Percentiles rank a stretch among this genome's conserved stretches.
phyloP scores from a whole-genome alignment of 2,113 vertebrate genomes.

The Felis chaus region DNA sequence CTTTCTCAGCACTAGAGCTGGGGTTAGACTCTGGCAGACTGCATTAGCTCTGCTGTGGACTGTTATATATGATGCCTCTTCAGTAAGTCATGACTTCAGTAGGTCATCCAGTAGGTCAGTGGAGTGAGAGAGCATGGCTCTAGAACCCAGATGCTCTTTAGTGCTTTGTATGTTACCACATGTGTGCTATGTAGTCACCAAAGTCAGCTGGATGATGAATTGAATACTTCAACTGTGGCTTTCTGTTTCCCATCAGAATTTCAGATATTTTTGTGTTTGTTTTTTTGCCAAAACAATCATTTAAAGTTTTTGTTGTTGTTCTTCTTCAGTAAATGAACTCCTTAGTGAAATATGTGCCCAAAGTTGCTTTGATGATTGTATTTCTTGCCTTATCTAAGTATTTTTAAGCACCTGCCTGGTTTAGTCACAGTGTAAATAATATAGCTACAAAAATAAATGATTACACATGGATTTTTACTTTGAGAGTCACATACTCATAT shows the following conservation, averaged over 20 bases:
- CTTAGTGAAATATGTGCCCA: not conserved
- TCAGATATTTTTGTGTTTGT: not conserved
- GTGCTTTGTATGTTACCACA: not conserved
- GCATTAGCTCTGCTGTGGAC: not conserved
- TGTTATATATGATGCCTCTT: not conserved
- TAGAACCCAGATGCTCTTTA: not conserved
- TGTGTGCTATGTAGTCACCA: not conserved
- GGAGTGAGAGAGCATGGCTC: not conserved
- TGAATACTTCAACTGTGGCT: not conserved
- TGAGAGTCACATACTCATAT: not conserved
- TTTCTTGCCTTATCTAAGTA: not conserved
- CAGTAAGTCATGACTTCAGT: not conserved
- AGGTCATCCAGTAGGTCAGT: not conserved
- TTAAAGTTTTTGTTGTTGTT: not conserved
- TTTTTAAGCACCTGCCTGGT: not conserved
- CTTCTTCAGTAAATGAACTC: not conserved
- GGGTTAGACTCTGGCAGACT: not conserved
- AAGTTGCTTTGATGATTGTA: not conserved
- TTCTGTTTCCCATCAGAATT: not conserved
- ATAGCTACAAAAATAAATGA: not conserved
- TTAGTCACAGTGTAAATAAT: not conserved
- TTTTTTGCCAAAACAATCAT: not conserved
- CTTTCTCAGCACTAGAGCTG: not conserved
- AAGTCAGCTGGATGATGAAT: not conserved
- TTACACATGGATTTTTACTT: not conserved